Conservation (phyloP, 2,113 vertebrate species). For the Myodes glareolus region DNA sequence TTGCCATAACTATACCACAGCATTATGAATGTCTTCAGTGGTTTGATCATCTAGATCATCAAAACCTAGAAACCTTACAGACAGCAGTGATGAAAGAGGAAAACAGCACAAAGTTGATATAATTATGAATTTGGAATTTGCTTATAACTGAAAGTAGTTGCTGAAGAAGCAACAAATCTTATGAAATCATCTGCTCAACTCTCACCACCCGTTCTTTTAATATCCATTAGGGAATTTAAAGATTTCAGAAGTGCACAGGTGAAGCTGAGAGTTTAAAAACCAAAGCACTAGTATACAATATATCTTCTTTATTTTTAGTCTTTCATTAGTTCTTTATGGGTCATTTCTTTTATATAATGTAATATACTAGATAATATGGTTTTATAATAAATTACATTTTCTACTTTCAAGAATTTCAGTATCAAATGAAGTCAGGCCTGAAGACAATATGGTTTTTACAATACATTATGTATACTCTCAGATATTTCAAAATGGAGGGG, state of each 20-base stretch:
- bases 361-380: not conserved
- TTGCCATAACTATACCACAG: not conserved
- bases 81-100: not conserved
- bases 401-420: not conserved
- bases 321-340: conserved; percentile 17
- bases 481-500: not conserved
- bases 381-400: not conserved
- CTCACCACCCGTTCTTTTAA: not conserved
- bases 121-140: not conserved
- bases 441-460: conserved; percentile 26
- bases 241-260: not conserved
- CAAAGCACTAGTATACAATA: not conserved
- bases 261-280: not conserved
- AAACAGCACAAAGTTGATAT: not conserved
- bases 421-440: not conserved
- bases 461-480: not conserved
- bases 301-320: not conserved
- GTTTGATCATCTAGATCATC: not conserved
- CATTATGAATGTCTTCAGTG: not conserved
- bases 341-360: not conserved
- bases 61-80: not conserved
- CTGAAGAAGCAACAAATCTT: not conserved
- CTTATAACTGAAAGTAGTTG: not conserved
- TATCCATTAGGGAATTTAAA: not conserved
- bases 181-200: not conserved